Base-by-base conservation (phyloP, 2,113 vertebrate genomes). In the Mobula hypostoma region DNA sequence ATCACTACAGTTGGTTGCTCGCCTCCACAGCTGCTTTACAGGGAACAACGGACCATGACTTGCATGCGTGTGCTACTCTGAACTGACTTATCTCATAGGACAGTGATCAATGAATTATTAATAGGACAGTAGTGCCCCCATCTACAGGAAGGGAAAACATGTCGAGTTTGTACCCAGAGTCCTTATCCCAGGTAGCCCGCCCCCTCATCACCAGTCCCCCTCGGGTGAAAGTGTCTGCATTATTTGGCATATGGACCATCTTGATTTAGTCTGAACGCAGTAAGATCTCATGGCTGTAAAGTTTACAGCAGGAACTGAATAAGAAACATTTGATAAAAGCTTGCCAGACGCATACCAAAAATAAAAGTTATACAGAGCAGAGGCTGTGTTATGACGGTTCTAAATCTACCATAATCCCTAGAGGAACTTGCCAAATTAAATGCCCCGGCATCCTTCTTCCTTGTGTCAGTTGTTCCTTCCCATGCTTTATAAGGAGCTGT, bases 401-500 rank as follows among this genome's bases (percentile, higher is more conserved):
- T 93, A 93, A 93, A 93, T 93, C 91, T 93, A 76, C 91, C 91
- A 93, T 93, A 93, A 93, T 93, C 91, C 91, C 91, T 74, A 74
- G 72, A 93, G 91, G 91, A 93, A 93, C 91, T 74, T 76, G 91
- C 91, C 91, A 93, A 93, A 93, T 93, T 93, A 93, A 93, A 93
- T 95, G 95, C 95, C 97, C 97, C 96, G 96, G 97, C 96, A 96
- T 95, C 95, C 96, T 96, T 97, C 96, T 93, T 93, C 91, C 91
- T 93, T 80, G 74, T 0, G 87, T 48, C 94, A 0, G 17, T 29
- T 87, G 96, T 95, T 94, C 95, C 97, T 97, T 98, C 97, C 97
- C 97, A 97, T 95, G 97, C 96, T 96, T 97, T 9, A 94, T 95
- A 96, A 95, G 96, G 95, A 96, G 95, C 96, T 21, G 96, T 96